A percentile compares a stretch with the other conserved stretches of the same genome.
Evolutionary conservation across 2,888 invertebrate species (phyloP).

Genomic region (Drosophila limbata): DNA sequence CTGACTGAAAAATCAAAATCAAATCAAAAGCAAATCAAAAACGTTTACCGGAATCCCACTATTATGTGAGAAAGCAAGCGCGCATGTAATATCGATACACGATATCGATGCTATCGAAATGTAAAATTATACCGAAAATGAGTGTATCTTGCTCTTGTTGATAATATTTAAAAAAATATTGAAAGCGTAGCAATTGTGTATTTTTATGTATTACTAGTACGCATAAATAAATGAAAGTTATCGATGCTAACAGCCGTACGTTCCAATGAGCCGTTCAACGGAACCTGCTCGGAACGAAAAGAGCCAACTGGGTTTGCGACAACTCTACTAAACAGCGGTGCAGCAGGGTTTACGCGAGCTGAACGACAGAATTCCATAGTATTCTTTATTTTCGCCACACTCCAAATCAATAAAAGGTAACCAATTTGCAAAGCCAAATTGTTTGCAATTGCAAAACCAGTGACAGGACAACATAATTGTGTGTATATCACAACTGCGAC

Average conservation of each 20-base stretch:
- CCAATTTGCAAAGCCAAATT: neutral
- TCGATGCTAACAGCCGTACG: neutral
- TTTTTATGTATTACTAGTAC: neutral
- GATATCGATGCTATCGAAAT: neutral
- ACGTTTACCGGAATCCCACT: too few species aligned
- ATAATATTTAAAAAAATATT: neutral
- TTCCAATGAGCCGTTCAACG: neutral
- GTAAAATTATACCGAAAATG: neutral
- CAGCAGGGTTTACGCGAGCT: conserved; percentile 47
- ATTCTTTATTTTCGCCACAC: conserved; percentile 62
- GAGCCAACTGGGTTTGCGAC: neutral
- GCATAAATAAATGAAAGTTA: neutral
- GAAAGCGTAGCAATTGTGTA: neutral
- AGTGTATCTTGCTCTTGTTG: neutral
- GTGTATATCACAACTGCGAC: neutral
- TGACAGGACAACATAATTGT: neutral
- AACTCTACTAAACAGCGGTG: conserved; percentile 43
- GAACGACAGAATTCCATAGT: conserved; percentile 42
- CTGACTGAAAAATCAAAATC: too few species aligned
- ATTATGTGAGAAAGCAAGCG: too few species aligned
- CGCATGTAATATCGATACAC: neutral
- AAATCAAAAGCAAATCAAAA: too few species aligned
- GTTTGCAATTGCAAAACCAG: neutral
- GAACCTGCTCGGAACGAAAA: neutral
- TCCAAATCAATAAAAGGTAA: conserved; percentile 58